phyloP scores from a whole-genome alignment of 2,113 vertebrate species.

The Ceyx margarethae region DNA sequence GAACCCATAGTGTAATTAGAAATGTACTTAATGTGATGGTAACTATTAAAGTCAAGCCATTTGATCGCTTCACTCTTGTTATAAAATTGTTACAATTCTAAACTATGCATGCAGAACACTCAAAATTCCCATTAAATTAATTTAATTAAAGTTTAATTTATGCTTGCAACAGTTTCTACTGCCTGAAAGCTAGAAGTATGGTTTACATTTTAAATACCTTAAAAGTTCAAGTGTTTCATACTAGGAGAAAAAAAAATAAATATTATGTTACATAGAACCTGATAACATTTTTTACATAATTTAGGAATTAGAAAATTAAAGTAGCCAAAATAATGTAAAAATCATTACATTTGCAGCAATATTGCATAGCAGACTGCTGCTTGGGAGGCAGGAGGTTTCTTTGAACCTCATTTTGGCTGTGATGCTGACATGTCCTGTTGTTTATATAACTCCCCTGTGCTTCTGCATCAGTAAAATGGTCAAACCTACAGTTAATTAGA shows the following conservation, averaged over 20 bases:
- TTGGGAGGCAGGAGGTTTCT: neutral
- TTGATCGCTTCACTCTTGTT: constrained; percentile 38
- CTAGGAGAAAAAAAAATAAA: neutral
- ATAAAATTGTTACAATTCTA: constrained; percentile 47
- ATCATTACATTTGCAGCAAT: neutral
- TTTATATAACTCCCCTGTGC: neutral
- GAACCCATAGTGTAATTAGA: constrained; percentile 52
- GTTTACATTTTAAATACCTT: neutral
- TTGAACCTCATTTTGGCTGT: neutral
- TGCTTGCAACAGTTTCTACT: constrained; percentile 3
- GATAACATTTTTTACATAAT: neutral
- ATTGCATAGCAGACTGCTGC: neutral
- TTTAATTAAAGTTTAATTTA: constrained; percentile 65
- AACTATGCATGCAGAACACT: constrained; percentile 52
- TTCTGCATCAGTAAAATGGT: neutral
- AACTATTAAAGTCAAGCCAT: constrained; percentile 41
- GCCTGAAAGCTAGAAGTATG: constrained; percentile 10
- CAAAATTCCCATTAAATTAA: constrained; percentile 55
- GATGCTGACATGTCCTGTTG: neutral
- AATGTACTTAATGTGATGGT: constrained; percentile 55
- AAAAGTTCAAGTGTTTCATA: neutral
- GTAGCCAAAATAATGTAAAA: neutral
- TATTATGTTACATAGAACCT: neutral
- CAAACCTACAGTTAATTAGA: neutral
- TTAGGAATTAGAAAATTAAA: neutral